Percentiles rank a stretch among this genome's conserved stretches.
These are phyloP conservation scores for Actinia tenebrosa DNA, from an alignment of 64 coral and sea anemone genomes.

Conservation along the genomic window DNA sequence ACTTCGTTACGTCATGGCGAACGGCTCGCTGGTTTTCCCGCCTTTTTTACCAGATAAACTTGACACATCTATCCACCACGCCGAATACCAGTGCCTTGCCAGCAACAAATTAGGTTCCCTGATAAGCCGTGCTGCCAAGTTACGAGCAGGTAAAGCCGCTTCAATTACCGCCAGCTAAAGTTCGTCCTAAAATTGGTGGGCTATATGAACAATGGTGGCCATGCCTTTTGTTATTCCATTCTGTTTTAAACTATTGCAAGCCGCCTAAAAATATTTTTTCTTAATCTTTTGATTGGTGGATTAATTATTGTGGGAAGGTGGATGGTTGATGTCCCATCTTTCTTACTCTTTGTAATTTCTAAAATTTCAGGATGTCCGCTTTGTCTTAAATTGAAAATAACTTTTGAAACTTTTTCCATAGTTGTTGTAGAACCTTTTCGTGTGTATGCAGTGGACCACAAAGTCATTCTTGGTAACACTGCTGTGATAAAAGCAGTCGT, in stretches of 20 bases:
- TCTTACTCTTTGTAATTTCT: too few species aligned
- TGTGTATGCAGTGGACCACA: constrained; percentile 60
- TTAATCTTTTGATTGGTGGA: too few species aligned
- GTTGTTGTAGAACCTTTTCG: constrained; percentile 61
- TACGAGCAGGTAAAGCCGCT: constrained; percentile 51
- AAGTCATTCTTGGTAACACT: constrained; percentile 52
- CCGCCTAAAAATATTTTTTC: too few species aligned
- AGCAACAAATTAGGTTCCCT: constrained; percentile 55
- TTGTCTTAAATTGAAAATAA: too few species aligned
- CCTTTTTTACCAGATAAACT: constrained; percentile 48
- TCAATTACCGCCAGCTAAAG: background rate
- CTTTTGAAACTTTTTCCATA: constrained; percentile 19
- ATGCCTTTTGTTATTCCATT: too few species aligned
- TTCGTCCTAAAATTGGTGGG: too few species aligned
- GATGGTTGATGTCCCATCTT: too few species aligned
- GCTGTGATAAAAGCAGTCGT: constrained; percentile 73
- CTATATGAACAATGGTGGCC: too few species aligned
- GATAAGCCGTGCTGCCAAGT: constrained; percentile 58
- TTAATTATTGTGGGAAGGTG: too few species aligned
- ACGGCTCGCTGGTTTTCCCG: constrained; percentile 76
- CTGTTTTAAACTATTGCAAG: too few species aligned
- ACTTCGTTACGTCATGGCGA: constrained; percentile 65
- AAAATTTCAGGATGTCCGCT: too few species aligned
- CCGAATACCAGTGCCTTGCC: constrained; percentile 66
- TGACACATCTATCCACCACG: constrained; percentile 50